phyloP scores from a whole-genome alignment of 2,888 invertebrate species.

The Drosophila sordidula region DNA sequence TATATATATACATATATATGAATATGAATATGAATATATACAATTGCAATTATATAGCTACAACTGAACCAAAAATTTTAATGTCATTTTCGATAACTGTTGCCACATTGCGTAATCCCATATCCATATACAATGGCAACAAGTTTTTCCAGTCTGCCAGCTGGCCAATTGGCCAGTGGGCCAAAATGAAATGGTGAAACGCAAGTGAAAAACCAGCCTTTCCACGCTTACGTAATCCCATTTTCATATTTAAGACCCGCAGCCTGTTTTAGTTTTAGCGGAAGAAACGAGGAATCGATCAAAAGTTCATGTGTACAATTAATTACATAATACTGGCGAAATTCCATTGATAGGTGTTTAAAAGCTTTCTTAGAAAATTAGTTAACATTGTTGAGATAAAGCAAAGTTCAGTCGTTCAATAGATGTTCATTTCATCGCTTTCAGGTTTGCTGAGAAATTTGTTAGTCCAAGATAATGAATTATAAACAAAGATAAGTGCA shows the following conservation, averaged over 20 bases:
- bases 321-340: slow-evolving; percentile 5
- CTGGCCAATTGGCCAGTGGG: slow-evolving; percentile 28
- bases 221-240: slow-evolving; percentile 42
- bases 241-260: slow-evolving; percentile 14
- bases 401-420: no score
- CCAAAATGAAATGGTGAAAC: slow-evolving; percentile 26
- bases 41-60: no score
- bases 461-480: no score
- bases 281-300: slow-evolving; percentile 16
- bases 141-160: slow-evolving; percentile 32
- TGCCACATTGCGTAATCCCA: slow-evolving; percentile 26
- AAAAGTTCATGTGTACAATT: neutral
- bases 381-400: neutral
- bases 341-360: neutral
- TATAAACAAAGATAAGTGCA: no score
- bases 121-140: slow-evolving; percentile 18
- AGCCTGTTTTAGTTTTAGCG: slow-evolving; percentile 9
- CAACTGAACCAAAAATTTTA: slow-evolving; percentile 21
- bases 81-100: slow-evolving; percentile 29
- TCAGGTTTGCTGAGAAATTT: no score
- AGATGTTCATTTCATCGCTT: neutral
- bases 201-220: slow-evolving; percentile 38
- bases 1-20: no score
- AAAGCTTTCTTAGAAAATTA: no score
- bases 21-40: no score